Base-by-base conservation (phyloP, 2,888 invertebrate genomes). In the Sphaeridia pumilis region DNA sequence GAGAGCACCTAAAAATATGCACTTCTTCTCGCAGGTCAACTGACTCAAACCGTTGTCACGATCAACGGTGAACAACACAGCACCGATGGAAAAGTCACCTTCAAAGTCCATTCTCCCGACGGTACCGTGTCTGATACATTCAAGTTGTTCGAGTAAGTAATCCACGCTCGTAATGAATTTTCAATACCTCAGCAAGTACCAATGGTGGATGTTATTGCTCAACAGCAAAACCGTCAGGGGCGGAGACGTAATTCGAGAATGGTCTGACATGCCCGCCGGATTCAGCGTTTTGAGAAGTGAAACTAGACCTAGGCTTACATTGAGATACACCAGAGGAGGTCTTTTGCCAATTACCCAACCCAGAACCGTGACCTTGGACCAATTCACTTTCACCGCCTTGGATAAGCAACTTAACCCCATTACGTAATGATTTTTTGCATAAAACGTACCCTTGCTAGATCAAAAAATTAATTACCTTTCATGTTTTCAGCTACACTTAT, bases 221-320 rank as follows among this genome's bases (percentile, higher is more conserved):
- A n/a, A n/a, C n/a, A 64, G 61, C 49, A 52, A 54, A 5, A 58
- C 25, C 46, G 55, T 64, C 5, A 28, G 36, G 1, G 49, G 44
- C 17, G 61, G 60, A 44, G 58, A 59, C 31, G 25, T 60, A 24
- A 31, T 64, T 0, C 52, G 42, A 17, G 21, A 24, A 25, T 64
- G 64, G 64, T 54, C 57, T 20, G 59, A 64, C 46, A 49, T 61
- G 14, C 61, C 64, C n/a, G 52, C 56, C 20, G 31, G 24, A n/a
- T 56, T 60, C 46, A 20, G 59, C n/a, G 12, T 24, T 10, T 48
- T 44, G 4, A 31, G 56, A 10, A n/a, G n/a, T n/a, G 49, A 49
- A 10, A 52, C 53, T 7, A 63, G 49, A 42, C 53, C 48, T 14
- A 46, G 36, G 2, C 21, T 63, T 20, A 47, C 55, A 17, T 28